Conservation (phyloP, 2,888 invertebrate genomes). For the Octonoba sinensis region DNA sequence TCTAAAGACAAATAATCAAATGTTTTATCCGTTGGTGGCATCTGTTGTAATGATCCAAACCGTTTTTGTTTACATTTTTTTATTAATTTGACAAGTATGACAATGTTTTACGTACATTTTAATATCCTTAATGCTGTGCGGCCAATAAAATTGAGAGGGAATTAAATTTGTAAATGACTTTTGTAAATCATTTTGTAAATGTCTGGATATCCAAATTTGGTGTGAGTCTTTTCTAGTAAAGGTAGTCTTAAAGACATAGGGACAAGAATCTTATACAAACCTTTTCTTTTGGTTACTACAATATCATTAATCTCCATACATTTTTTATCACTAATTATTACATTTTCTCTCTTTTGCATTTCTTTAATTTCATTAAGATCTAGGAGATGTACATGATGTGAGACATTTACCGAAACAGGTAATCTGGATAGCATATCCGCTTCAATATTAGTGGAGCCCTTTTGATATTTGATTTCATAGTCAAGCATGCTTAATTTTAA, state of each 20-base stretch:
- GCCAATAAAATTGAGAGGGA: slow-evolving; percentile 1
- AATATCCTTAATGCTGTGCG: not conserved
- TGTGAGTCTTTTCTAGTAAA: not conserved
- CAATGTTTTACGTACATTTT: not conserved
- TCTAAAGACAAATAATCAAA: slow-evolving; percentile 1
- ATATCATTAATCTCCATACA: not conserved
- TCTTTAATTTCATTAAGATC: not conserved
- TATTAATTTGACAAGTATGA: not conserved
- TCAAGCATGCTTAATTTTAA: not conserved
- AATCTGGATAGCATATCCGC: slow-evolving; percentile 1
- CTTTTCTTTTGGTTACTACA: not conserved
- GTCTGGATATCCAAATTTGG: not conserved
- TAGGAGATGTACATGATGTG: not conserved
- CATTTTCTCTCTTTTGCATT: not conserved
- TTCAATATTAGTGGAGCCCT: not conserved
- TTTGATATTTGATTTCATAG: not conserved
- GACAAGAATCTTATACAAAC: not conserved
- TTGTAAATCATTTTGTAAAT: slow-evolving; percentile 4
- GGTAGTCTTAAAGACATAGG: not conserved
- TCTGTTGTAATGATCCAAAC: not conserved
- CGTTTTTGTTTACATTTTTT: slow-evolving; percentile 9
- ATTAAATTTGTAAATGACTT: too few species aligned
- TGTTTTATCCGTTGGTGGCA: slow-evolving; percentile 4
- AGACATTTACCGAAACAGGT: not conserved
- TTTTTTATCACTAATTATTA: not conserved